These are phyloP conservation scores for Barnardius zonarius DNA, from an alignment of 2,113 vertebrate species.

Conservation along the genomic window DNA sequence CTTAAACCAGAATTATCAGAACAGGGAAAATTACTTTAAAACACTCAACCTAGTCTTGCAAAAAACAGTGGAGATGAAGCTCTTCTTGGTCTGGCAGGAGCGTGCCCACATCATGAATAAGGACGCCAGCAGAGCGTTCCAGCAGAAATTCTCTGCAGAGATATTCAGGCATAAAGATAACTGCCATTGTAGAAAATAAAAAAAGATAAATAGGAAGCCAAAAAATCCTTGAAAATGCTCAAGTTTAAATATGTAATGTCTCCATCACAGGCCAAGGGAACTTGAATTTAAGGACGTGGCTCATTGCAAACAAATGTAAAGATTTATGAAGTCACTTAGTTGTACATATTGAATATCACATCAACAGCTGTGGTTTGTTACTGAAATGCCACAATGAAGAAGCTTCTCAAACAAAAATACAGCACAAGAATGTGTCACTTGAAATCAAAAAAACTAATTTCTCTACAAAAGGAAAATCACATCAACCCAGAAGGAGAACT, in stretches of 20 bases:
- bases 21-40: background rate
- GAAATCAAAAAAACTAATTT: background rate
- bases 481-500: background rate
- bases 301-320: background rate
- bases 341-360: background rate
- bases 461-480: background rate
- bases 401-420: background rate
- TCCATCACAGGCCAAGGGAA: background rate
- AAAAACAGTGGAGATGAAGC: background rate
- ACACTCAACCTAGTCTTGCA: background rate
- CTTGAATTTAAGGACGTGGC: background rate
- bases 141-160: background rate
- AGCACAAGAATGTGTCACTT: background rate
- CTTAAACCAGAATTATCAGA: background rate
- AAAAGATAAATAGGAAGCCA: background rate
- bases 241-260: background rate
- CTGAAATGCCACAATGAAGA: background rate
- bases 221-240: background rate
- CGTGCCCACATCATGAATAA: fast-evolving
- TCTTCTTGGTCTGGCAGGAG: background rate
- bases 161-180: background rate
- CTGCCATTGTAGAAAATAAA: background rate
- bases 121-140: background rate
- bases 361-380: background rate
- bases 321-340: background rate